Evolutionary conservation across 53 echinoderm and acorn worm species (phyloP), one percentile per base, ranked within the genome.

Genomic region (Pentamera pediparva): DNA sequence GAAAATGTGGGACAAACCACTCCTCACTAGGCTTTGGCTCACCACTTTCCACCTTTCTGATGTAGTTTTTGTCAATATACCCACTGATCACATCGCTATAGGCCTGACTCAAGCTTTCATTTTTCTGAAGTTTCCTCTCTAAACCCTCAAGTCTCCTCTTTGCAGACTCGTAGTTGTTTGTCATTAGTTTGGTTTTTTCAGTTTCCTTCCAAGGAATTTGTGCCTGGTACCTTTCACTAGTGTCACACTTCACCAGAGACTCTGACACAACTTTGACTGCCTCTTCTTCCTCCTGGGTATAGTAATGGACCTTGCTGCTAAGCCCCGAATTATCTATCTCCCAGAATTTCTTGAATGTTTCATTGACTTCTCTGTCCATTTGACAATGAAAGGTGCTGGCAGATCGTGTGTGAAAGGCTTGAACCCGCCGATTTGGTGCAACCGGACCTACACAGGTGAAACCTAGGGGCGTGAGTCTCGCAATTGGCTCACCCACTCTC

Each of bases 381-480:
- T 17, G 26, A 17, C 51, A 52, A 35, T 50, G 52, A 45, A 71
- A 71, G 10, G 41, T 58, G 13, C 48, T 48, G 26, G 10, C 18
- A 11, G 27, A 30, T 37, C 20, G 26, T 18, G 45, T 59, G 50
- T 61, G 51, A 61, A 41, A 41, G 35, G 76, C 21, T 6, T 54
- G 9, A 35, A 20, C 22, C 13, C 56, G 29, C 24, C 38, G 19
- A n/a, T 35, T n/a, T 12, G 57, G 65, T 32, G 52, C n/a, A 7
- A 62, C 37, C 47, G 50, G 25, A 26, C 79, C 79, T 39, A 78
- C 39, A 54, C 79, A 78, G 22, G 79, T 78, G 15, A n/a, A 78
- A 18, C 78, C 78, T 9, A 77, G 50, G 3, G 78, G 78, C 13
- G 78, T 77, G 41, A 61, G 35, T 63, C 79, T 78, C 13, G 79